These are phyloP conservation scores for Carcinoscorpius rotundicauda DNA, from an alignment of 1,140 invertebrate genomes.

Conservation along the genomic window DNA sequence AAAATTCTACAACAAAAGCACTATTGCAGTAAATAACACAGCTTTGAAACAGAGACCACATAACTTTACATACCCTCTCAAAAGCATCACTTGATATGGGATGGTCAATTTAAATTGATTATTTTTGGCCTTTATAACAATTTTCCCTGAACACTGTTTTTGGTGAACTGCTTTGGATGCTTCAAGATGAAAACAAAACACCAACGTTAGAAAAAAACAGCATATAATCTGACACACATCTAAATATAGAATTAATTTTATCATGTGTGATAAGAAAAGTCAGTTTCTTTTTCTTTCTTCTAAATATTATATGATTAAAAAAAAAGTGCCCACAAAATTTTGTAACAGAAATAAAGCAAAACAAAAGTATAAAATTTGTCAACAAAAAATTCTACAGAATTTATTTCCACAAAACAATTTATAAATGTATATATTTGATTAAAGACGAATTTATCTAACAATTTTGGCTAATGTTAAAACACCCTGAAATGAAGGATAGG, in stretches of 20 bases:
- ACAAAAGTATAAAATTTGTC: too few relatives aligned
- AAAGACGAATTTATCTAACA: too few relatives aligned
- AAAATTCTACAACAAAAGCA: too few relatives aligned
- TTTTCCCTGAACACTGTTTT: constrained; percentile 44
- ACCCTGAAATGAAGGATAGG: too few relatives aligned
- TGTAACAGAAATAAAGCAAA: too few relatives aligned
- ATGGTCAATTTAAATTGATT: constrained; percentile 43
- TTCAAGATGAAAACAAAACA: constrained; percentile 10
- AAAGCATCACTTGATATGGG: constrained; percentile 33
- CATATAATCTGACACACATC: constrained; percentile 9
- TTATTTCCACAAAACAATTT: too few relatives aligned
- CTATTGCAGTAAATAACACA: too few relatives aligned
- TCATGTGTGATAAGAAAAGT: background rate
- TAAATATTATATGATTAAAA: background rate
- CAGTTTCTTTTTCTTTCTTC: background rate
- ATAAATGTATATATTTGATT: too few relatives aligned
- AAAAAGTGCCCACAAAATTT: too few relatives aligned
- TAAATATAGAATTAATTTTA: background rate
- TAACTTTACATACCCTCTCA: constrained; percentile 21
- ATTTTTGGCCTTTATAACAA: constrained; percentile 53
- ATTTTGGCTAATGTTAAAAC: too few relatives aligned
- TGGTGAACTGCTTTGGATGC: constrained; percentile 35
- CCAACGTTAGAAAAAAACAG: constrained; percentile 5
- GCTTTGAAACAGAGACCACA: background rate
- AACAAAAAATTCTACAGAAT: too few relatives aligned